A percentile compares a stretch with the other conserved stretches of the same genome.
These are phyloP conservation scores for Siniperca scherzeri DNA, from an alignment of 2,797 vertebrate genomes.

Conservation along the genomic window DNA sequence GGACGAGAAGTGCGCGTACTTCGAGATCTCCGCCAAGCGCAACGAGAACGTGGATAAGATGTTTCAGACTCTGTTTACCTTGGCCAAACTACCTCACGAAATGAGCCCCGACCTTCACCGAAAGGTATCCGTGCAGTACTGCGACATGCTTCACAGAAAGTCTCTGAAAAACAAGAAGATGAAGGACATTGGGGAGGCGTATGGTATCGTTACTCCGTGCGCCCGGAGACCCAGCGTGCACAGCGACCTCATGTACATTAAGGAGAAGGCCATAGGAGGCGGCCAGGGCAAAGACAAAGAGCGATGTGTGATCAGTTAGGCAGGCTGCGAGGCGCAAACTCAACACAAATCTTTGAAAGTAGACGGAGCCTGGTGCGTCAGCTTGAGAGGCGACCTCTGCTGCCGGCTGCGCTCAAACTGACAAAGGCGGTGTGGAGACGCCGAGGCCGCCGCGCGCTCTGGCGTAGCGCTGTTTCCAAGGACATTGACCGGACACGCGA, in stretches of 20 bases:
- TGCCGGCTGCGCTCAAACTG: constrained; percentile 44
- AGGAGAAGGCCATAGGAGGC: constrained; percentile 92
- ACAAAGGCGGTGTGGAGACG: constrained; percentile 23
- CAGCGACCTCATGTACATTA: constrained; percentile 98
- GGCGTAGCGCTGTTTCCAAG: constrained; percentile 46
- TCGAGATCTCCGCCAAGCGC: constrained; percentile 96
- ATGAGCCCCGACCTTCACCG: constrained; percentile 98
- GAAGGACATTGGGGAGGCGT: constrained; percentile 89
- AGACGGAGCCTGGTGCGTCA: constrained; percentile 40
- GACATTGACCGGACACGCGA: constrained; percentile 50
- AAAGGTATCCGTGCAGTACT: constrained; percentile 94
- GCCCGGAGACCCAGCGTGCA: constrained; percentile 97
- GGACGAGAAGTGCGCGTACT: constrained; percentile 94
- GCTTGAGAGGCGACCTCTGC: constrained; percentile 30
- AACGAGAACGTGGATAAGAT: constrained; percentile 97
- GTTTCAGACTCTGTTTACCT: constrained; percentile 94
- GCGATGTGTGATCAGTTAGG: constrained; percentile 94
- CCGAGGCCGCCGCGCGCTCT: constrained; percentile 32
- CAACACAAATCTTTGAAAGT: constrained; percentile 12
- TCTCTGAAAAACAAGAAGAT: constrained; percentile 90
- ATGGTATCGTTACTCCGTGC: constrained; percentile 94
- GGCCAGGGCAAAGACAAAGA: constrained; percentile 93
- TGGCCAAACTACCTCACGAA: constrained; percentile 96
- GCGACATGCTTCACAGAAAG: constrained; percentile 93
- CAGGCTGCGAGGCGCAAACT: accelerated